Percentiles rank a stretch among this genome's conserved stretches.
phyloP scores from a whole-genome alignment of 2,888 invertebrate genomes.

The Lasioglossum morio region DNA sequence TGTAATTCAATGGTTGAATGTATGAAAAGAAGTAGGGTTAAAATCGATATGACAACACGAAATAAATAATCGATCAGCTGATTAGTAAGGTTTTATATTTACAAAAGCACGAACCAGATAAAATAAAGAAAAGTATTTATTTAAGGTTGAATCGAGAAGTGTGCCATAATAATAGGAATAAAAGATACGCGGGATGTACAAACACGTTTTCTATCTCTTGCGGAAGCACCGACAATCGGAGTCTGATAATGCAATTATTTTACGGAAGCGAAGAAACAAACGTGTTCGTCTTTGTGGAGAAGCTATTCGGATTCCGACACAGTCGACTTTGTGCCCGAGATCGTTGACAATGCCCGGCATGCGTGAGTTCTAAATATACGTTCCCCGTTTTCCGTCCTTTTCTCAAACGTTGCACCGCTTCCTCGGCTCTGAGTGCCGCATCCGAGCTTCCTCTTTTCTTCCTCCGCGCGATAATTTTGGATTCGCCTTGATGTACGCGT shows the following conservation, averaged over 20 bases:
- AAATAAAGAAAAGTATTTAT: background rate
- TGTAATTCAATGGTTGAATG: too few species aligned
- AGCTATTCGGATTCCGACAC: slow-evolving; percentile 7
- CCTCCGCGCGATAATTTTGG: slow-evolving; percentile 43
- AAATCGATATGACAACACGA: too few species aligned
- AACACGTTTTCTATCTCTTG: background rate
- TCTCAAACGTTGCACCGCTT: slow-evolving; percentile 1
- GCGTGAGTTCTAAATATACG: slow-evolving; percentile 61
- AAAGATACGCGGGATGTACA: background rate
- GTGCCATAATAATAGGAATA: background rate
- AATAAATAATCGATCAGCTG: too few species aligned
- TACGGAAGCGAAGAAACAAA: background rate
- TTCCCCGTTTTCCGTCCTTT: slow-evolving; percentile 20
- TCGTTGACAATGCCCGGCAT: slow-evolving; percentile 55
- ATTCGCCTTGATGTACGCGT: background rate
- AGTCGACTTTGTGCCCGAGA: slow-evolving; percentile 34
- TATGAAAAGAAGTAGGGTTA: too few species aligned
- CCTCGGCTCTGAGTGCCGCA: slow-evolving; percentile 19
- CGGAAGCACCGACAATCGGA: too few species aligned
- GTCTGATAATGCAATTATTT: background rate
- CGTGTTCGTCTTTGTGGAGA: background rate
- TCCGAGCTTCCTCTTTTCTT: slow-evolving; percentile 35
- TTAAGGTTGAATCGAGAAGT: background rate
- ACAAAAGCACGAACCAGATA: too few species aligned
- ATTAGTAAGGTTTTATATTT: too few species aligned